These are phyloP conservation scores for Hemicordylus capensis DNA, from an alignment of 2,113 vertebrate species.

Conservation along the genomic window DNA sequence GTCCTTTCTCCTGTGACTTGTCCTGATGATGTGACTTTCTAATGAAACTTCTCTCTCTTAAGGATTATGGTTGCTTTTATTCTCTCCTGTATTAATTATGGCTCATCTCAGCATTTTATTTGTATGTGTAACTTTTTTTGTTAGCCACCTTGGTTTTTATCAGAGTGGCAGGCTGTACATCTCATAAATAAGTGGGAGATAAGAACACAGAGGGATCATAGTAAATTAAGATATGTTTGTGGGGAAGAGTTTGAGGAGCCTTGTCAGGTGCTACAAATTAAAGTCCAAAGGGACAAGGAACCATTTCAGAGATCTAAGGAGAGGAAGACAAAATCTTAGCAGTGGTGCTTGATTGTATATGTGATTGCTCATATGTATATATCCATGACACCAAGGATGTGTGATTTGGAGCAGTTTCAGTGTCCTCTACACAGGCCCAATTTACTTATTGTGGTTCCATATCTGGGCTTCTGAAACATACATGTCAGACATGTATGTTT, in stretches of 20 bases:
- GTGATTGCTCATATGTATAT: not conserved
- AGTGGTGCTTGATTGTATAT: not conserved
- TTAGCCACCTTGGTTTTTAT: no score
- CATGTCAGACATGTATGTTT: no score
- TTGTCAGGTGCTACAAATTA: not conserved
- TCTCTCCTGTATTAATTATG: no score
- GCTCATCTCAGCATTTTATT: not conserved
- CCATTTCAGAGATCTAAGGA: not conserved
- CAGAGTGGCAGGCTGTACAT: no score
- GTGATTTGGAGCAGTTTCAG: not conserved
- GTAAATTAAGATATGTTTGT: no score
- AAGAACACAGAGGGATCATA: not conserved
- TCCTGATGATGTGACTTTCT: no score
- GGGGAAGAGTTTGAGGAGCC: not conserved
- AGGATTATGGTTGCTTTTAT: no score
- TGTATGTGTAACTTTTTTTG: no score
- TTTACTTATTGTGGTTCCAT: not conserved
- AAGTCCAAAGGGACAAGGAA: not conserved
- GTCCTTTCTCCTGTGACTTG: no score
- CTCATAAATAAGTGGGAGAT: not conserved
- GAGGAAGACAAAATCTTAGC: no score
- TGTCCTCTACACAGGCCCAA: not conserved
- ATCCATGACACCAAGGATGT: not conserved
- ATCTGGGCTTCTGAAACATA: not conserved
- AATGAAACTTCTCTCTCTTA: no score